Conservation (phyloP, 2,113 vertebrate species). For the Balaeniceps rex region DNA sequence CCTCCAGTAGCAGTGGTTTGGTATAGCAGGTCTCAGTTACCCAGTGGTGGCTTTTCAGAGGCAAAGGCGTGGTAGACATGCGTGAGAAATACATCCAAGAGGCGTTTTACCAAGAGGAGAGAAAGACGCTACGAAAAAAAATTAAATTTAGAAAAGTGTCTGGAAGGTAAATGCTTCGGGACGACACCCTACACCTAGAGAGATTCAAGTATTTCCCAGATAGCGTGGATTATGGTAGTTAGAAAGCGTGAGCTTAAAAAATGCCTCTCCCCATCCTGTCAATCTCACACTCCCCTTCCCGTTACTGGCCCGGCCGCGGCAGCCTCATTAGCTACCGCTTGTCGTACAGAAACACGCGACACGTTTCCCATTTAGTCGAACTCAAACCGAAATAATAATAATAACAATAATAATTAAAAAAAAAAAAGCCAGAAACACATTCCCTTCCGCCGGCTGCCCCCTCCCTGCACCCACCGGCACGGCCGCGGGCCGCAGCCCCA, state of each 20-base stretch:
- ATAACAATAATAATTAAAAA: background rate
- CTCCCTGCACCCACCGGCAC: background rate
- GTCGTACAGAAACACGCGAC: background rate
- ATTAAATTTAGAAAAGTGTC: slow-evolving; percentile 43
- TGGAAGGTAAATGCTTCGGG: slow-evolving; percentile 53
- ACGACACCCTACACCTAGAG: slow-evolving; percentile 46
- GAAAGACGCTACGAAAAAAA: background rate
- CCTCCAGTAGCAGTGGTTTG: slow-evolving; percentile 80
- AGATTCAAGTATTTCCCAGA: slow-evolving; percentile 85
- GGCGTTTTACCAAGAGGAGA: slow-evolving; percentile 23
- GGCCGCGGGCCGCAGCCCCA: background rate
- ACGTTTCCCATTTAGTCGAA: background rate
- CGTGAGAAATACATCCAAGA: slow-evolving; percentile 63
- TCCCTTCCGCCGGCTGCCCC: background rate
- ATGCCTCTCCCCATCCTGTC: slow-evolving; percentile 31
- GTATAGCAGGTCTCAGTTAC: slow-evolving; percentile 72
- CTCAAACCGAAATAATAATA: background rate
- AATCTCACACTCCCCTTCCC: background rate
- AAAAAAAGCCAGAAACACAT: background rate
- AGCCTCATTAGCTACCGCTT: background rate
- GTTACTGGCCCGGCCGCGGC: background rate
- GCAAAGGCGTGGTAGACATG: slow-evolving; percentile 57
- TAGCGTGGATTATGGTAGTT: slow-evolving; percentile 41
- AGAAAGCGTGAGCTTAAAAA: slow-evolving; percentile 45
- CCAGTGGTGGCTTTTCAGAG: slow-evolving; percentile 73